These are phyloP conservation scores for Trichoplusia ni DNA, from an alignment of 1,140 invertebrate genomes.

Conservation along the genomic window DNA sequence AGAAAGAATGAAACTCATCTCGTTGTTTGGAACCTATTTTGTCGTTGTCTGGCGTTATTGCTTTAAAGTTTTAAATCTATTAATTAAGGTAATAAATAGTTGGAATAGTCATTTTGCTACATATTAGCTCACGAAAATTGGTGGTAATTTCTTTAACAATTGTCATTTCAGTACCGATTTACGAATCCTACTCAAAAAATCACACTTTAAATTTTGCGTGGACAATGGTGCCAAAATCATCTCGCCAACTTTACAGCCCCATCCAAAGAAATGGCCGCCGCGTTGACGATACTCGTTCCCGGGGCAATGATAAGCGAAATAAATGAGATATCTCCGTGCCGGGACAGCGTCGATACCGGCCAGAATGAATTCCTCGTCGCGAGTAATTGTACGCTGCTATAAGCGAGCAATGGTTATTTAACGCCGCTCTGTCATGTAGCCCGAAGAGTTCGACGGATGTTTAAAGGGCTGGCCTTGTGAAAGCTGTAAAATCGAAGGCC, in stretches of 20 bases:
- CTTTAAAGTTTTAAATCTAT: too few relatives aligned
- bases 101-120: too few relatives aligned
- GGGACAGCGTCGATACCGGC: slow-evolving; percentile 40
- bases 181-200: neutral
- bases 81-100: too few relatives aligned
- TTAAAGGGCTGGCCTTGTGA: neutral
- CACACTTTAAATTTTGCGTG: neutral
- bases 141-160: too few relatives aligned
- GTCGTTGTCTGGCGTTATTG: too few relatives aligned
- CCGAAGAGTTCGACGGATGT: neutral
- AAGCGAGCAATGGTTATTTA: too few relatives aligned
- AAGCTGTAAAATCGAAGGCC: too few relatives aligned
- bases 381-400: slow-evolving; percentile 35
- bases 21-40: too few relatives aligned
- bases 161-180: too few relatives aligned
- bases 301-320: slow-evolving; percentile 50
- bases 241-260: slow-evolving; percentile 26
- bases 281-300: slow-evolving; percentile 47
- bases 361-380: slow-evolving; percentile 35
- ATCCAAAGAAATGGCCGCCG: slow-evolving; percentile 41
- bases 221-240: neutral
- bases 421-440: neutral
- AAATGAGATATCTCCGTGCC: slow-evolving; percentile 48
- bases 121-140: too few relatives aligned
- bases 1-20: too few relatives aligned